Conservation (phyloP, 2,113 vertebrate species). For the Guaruba guarouba region DNA sequence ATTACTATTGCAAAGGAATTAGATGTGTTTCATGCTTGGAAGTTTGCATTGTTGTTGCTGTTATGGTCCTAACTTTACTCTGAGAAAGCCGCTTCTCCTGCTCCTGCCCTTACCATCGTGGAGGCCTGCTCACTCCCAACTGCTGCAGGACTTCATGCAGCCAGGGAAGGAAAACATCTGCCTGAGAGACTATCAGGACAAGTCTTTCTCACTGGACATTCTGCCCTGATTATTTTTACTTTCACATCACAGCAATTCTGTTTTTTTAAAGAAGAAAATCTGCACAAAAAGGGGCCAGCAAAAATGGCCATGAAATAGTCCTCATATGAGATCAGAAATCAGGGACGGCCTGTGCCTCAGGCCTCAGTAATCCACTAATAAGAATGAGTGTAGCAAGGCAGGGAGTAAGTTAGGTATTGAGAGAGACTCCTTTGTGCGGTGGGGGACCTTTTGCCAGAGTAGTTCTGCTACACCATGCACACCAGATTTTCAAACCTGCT, state of each 20-base stretch:
- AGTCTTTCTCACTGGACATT: background rate
- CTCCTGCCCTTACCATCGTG: background rate
- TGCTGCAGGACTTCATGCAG: background rate
- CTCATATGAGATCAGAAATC: background rate
- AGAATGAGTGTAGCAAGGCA: background rate
- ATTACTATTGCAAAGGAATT: background rate
- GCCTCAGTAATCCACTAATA: background rate
- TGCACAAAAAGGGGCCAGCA: background rate
- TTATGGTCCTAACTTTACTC: background rate
- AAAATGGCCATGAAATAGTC: background rate
- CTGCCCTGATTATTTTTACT: background rate
- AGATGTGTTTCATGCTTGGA: background rate
- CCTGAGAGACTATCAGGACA: background rate
- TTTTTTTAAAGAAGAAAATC: background rate
- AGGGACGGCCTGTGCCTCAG: background rate
- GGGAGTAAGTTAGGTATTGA: background rate
- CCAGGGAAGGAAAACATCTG: background rate
- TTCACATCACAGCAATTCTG: background rate
- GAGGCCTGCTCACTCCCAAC: slow-evolving; percentile 4
- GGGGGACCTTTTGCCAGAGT: background rate
- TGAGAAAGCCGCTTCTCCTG: background rate
- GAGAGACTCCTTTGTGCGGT: background rate
- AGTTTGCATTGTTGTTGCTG: background rate
- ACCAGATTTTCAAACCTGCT: background rate
- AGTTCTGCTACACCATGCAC: background rate